Conservation (phyloP, 2,113 vertebrate species). For the Crotophaga sulcirostris region DNA sequence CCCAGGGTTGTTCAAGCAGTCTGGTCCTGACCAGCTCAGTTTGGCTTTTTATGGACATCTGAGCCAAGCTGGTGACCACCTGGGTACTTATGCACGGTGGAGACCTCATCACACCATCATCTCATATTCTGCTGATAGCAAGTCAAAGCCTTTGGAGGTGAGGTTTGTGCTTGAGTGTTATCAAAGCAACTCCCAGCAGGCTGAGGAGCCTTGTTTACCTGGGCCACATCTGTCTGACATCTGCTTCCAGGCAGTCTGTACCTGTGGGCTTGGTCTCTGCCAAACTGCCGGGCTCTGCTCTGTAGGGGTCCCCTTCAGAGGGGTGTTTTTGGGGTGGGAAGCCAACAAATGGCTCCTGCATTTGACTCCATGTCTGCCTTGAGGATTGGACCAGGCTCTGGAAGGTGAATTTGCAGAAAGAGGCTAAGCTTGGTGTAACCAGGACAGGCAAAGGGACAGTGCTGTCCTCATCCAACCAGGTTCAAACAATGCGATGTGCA, state of each 20-base stretch:
- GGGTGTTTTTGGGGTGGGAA: neutral
- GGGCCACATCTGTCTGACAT: slow-evolving; percentile 17
- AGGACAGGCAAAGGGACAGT: neutral
- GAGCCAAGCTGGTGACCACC: neutral
- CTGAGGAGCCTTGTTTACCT: neutral
- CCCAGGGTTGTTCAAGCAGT: neutral
- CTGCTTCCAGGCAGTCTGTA: neutral
- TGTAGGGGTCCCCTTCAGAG: neutral
- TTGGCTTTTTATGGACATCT: neutral
- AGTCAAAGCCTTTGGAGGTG: neutral
- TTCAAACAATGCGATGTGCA: neutral
- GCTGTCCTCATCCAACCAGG: neutral
- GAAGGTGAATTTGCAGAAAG: neutral
- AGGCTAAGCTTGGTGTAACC: accelerated
- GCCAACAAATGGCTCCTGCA: neutral
- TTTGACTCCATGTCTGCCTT: neutral
- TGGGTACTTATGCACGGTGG: neutral
- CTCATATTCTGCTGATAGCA: neutral
- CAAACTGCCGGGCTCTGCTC: neutral
- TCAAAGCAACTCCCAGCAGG: neutral
- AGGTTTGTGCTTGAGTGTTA: slow-evolving; percentile 22
- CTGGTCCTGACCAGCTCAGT: neutral
- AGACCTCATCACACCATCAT: neutral
- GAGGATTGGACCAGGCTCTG: neutral
- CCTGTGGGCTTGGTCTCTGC: neutral